Base-by-base conservation (phyloP, 1,140 invertebrate genomes). In the Drosophila triauraria region DNA sequence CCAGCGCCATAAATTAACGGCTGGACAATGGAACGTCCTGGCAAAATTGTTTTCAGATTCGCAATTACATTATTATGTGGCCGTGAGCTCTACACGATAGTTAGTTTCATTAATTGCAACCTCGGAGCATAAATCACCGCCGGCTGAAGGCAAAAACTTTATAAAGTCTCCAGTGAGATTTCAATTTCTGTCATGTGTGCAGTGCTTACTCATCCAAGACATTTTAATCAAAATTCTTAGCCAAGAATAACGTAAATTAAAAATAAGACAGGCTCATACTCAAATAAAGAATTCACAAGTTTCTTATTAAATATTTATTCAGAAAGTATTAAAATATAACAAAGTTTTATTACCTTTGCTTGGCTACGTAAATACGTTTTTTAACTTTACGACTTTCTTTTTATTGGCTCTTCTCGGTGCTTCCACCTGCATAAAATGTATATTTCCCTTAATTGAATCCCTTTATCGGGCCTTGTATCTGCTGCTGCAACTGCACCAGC, bases 21-120 rank as follows among this genome's bases (percentile, higher is more conserved):
- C n/a, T 10, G 67, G 58, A 72, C 67, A 72, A 72, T 71, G 69
- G 44, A 25, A 44, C 59, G 69, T 60, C 69, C 69, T 72, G 69
- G 67, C 53, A 7, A 72, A 72, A 72, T 71, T 72, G 69, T 72
- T 72, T 72, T 72, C 69, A 60, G 69, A 72, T 72, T 50, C 46
- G 44, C 67, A 71, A 72, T 72, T 71, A 72, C 69, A 72, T 20
- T 70, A 51, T 67, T 67, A 67, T 47, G 46, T 48, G 63, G 54
- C 63, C 58, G 32, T 67, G 63, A 25, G 63, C 56, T 67, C 63
- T 58, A 72, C 69, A 72, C 67, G 69, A 72, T 72, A 72, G 69
- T 72, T 72, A 72, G 69, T 72, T 71, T 71, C 69, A 72, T 72
- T 72, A 72, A 72, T 72, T 72, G 69, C 53, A 59, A 72, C 69